A percentile compares a stretch with the other conserved stretches of the same genome.
These are phyloP conservation scores for Phoebastria nigripes DNA, from an alignment of 2,797 vertebrate genomes.

Conservation along the genomic window DNA sequence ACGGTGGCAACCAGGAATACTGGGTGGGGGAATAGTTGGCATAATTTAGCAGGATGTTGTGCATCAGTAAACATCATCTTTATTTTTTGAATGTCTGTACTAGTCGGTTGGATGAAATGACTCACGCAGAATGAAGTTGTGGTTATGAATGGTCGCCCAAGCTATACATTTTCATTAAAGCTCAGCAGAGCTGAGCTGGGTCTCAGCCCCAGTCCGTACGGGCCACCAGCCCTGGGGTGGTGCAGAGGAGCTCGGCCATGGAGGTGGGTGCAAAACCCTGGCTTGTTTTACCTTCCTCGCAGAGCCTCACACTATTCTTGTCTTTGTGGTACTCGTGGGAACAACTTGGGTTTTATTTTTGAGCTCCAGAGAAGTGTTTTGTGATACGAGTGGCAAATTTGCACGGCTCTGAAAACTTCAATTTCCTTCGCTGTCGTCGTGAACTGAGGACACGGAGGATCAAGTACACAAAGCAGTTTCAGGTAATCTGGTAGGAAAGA, in stretches of 20 bases:
- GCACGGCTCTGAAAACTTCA: not conserved
- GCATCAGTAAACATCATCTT: not conserved
- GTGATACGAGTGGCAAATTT: rapidly evolving
- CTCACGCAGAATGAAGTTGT: not conserved
- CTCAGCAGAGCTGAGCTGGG: not conserved
- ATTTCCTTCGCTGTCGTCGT: rapidly evolving
- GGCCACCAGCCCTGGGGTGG: not conserved
- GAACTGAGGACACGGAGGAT: rapidly evolving
- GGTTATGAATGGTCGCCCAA: not conserved
- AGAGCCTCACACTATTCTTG: rapidly evolving
- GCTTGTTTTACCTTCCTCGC: rapidly evolving
- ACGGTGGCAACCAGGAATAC: not conserved
- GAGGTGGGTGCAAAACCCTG: not conserved
- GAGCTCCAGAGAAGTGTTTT: not conserved
- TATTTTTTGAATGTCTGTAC: not conserved
- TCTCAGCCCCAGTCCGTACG: rapidly evolving
- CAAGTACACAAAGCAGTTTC: rapidly evolving
- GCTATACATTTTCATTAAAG: rapidly evolving
- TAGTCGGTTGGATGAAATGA: not conserved
- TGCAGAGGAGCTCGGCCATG: not conserved
- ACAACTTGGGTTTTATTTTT: not conserved
- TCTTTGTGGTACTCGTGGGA: rapidly evolving
- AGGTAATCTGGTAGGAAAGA: not conserved
- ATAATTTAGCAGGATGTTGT: not conserved
- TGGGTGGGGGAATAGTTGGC: not conserved